Evolutionary conservation across 2,888 invertebrate species (phyloP), one percentile per base, ranked within the genome.

Genomic region (Dasysyrphus albostriatus): DNA sequence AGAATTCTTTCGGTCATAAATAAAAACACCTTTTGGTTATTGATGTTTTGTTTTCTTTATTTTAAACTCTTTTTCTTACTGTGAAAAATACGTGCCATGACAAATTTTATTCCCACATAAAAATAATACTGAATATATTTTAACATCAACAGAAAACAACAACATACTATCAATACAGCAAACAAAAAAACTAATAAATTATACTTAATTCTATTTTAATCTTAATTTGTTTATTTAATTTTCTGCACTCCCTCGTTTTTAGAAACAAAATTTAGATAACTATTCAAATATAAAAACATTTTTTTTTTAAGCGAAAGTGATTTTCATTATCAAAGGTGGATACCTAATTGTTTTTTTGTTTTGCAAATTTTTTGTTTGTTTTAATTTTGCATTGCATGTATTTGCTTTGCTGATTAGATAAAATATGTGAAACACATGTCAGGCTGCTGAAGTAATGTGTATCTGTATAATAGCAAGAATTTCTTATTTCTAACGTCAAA

Each of bases 331-430:
- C 58, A 63, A 72, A 37, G 6, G 4, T 14, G 24, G 24, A 29
- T 51, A 12, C 6, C 56, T 82, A 56, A 5, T 3, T 39, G 16
- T 56, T 49, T 19, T 19, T 24, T 42, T 24, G 10, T 39, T 24
- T 24, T 12, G 37, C 37, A 37, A 59, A 59, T 37, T 47, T 42
- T 16, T 42, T 7, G 74, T 63, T 61, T 63, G 63, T 47, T 73
- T 69, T 44, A 56, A 75, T 72, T 72, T 69, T 37, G 65, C 72
- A 69, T 24, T 24, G 24, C 3, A 24, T 78, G 24, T 24, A 24
- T 78, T 44, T 83, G 73, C 47, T 39, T 78, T 74, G 51, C 59
- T 83, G 83, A 83, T 83, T 78, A 83, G 83, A 78, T 47, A 61
- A 73, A 74, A 78, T 74, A 39, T 54, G 78, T 54, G 83, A 77